Evolutionary conservation across 2,113 vertebrate genomes (phyloP).

Genomic region (Mixornis gularis): DNA sequence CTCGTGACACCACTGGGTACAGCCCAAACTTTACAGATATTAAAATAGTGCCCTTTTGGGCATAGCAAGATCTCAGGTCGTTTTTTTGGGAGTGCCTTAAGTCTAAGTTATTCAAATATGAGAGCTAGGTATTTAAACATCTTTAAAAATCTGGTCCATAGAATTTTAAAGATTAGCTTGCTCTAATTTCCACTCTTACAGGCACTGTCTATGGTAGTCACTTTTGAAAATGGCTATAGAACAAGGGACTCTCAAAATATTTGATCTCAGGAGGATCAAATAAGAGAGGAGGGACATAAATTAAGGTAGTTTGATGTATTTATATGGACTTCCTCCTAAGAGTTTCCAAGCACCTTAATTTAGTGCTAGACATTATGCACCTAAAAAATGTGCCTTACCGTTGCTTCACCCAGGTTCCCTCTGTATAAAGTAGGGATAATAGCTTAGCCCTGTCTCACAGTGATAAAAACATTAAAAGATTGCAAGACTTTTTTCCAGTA

Average conservation of each 20-base stretch:
- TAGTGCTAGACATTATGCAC: not conserved
- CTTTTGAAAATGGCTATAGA: not conserved
- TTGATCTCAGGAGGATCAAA: not conserved
- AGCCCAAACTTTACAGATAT: not conserved
- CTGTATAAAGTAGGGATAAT: not conserved
- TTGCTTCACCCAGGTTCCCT: not conserved
- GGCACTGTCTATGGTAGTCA: not conserved
- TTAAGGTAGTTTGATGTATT: not conserved
- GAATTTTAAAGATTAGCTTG: not conserved
- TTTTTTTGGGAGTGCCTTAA: not conserved
- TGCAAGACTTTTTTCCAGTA: not conserved
- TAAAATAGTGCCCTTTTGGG: not conserved
- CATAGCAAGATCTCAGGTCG: not conserved
- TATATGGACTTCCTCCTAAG: not conserved
- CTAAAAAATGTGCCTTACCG: not conserved
- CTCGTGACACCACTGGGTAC: not conserved
- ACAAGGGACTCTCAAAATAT: not conserved
- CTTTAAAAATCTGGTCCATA: not conserved
- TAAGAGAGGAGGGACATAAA: not conserved
- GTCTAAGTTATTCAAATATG: not conserved
- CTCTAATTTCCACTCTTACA: not conserved
- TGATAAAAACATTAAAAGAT: constrained; percentile 39
- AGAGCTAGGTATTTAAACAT: not conserved
- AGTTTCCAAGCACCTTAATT: not conserved
- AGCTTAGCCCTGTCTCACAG: constrained; percentile 1